Evolutionary conservation across 37 sponge, comb jelly and placozoan species (phyloP), one percentile per base, ranked within the genome.

Genomic region (Oopsacas minuta): DNA sequence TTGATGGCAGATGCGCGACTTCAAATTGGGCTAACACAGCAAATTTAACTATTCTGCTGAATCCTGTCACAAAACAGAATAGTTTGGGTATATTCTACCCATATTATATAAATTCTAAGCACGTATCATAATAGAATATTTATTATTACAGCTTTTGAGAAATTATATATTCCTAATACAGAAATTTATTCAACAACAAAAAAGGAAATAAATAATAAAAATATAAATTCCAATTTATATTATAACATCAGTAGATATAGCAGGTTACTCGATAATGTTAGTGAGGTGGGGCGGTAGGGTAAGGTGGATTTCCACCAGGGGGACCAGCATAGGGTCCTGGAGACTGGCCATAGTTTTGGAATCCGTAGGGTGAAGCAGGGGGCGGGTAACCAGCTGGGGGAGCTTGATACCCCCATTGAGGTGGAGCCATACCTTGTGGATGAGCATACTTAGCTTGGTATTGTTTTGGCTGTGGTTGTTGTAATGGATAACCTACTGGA

Each of bases 401-500:
- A 25, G 75, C 32, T 61, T 61, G 75, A 12, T 61, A 61, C 1
- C 75, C 75, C 75, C 75, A 61, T 61, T 61, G 75, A 3, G 75
- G 28, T 61, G 75, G 75, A 20, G 75, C 75, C 1, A n/a, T n/a
- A n/a, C 75, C 75, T 20, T 25, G 7, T 10, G 75, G 75, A 12
- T 61, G 75, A 3, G 75, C 7, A 34, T 61, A 61, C 22, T 61
- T 61, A 10, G 30, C 75, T 17, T 8, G 12, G n/a, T n/a, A n/a
- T 32, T 25, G 7, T 32, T 25, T 5, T 32, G 75, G 75, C 1
- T 25, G 75, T 3, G 1, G 32, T 5, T 10, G 30, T 61, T 61
- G 75, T 61, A 61, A 61, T 61, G 75, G 75, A 34, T 61, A 61
- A 61, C 75, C 75, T 7, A 34, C 75, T 25, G 75, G 75, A 61